Evolutionary conservation across 1,140 invertebrate species (phyloP).

Genomic region (Coptotermes formosanus): DNA sequence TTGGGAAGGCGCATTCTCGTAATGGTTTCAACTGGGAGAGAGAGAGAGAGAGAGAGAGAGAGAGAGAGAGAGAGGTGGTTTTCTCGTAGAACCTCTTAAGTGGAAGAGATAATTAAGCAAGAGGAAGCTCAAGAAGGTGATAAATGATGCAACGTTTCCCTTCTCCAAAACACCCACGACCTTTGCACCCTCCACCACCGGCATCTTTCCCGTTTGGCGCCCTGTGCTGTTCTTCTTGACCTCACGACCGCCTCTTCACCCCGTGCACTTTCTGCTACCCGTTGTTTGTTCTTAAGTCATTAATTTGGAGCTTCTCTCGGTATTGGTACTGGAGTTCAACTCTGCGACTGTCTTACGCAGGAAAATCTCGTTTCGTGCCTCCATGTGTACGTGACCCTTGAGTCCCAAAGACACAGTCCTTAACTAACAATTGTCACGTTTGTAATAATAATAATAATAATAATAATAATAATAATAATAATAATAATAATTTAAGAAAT

Average conservation of each 20-base stretch:
- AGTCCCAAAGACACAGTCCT: too few relatives aligned
- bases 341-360: background rate
- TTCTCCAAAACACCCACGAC: background rate
- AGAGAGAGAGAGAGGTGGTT: constrained; percentile 8
- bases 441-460: too few relatives aligned
- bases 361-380: background rate
- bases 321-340: background rate
- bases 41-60: constrained; percentile 5
- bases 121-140: constrained; percentile 9
- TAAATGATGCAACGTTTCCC: background rate
- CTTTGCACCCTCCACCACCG: background rate
- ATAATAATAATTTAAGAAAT: too few relatives aligned
- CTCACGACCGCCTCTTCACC: background rate
- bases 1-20: background rate
- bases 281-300: constrained; percentile 10
- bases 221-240: background rate
- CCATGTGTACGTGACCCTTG: too few relatives aligned
- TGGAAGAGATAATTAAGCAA: constrained; percentile 5
- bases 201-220: background rate
- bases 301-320: background rate
- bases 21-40: constrained; percentile 16
- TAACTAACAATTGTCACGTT: too few relatives aligned
- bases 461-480: too few relatives aligned
- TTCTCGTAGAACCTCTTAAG: background rate
- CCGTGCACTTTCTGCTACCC: background rate